Evolutionary conservation across 2,797 vertebrate genomes (phyloP), one percentile per base, ranked within the genome.

Genomic region (Australoheros facetus): DNA sequence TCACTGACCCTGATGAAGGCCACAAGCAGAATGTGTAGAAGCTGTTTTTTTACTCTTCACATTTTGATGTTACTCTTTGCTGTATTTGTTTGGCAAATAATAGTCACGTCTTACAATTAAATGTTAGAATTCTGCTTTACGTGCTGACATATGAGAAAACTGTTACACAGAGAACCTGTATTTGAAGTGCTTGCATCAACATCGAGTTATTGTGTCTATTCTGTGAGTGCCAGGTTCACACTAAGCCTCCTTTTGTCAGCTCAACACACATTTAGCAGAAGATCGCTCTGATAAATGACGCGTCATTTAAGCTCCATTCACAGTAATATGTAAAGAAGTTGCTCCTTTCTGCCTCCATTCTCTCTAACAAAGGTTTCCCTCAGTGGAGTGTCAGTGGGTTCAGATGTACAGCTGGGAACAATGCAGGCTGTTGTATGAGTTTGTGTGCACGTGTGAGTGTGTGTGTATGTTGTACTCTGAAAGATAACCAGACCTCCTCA

Each of bases 361-460:
- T 56, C 21, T 16, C 7, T 14, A 55, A 75, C 75, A 85, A 75
- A 75, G 75, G 72, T 14, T 75, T 71, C 19, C 3, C 54, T 56
- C 71, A 28, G 26, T 10, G 53, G 23, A 37, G 54, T 48, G 78
- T 83, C 80, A 74, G 59, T 7, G 56, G 71, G 66, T 83, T 85
- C 78, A 78, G 73, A 78, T 78, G 78, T 51, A 4, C 17, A 1
- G n/a, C 54, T 53, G 75, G 71, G 73, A 88, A 90, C 87, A 85
- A 91, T 90, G 84, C 77, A 59, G 70, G 56, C 84, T 81, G 70
- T 88, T 92, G 85, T 91, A 13, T 10, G 17, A 7, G 9, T 54
- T 16, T 81, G 30, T 59, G 34, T 30, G 45, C 3, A 0, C 3
- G 51, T 59, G 56, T 21, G 53, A 32, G 69, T 57, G 75, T 57